These are phyloP conservation scores for Alethe castanea DNA, from an alignment of 2,113 vertebrate species.

Conservation along the genomic window DNA sequence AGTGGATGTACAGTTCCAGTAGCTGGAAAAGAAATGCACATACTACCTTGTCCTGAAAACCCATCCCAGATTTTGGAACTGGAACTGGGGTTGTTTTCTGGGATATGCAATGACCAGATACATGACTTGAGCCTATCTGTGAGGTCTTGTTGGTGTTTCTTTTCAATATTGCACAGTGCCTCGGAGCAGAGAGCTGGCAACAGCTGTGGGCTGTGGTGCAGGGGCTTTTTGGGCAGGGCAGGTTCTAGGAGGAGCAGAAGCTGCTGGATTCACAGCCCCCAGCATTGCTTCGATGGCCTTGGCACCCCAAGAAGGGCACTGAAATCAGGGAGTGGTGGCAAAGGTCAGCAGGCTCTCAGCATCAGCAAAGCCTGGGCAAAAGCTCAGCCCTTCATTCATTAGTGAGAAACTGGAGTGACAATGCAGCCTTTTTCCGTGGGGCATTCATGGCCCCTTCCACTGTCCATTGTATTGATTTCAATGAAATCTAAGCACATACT, in stretches of 20 bases:
- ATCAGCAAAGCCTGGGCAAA: background rate
- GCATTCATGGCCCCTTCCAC: background rate
- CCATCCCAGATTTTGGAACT: background rate
- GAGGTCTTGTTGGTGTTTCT: background rate
- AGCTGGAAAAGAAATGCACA: background rate
- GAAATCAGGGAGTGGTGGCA: background rate
- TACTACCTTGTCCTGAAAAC: background rate
- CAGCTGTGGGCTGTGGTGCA: accelerated
- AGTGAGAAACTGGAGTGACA: background rate
- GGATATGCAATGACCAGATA: background rate
- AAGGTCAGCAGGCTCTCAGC: conserved; percentile 46
- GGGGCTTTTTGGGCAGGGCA: background rate
- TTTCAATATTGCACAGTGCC: background rate
- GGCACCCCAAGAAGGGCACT: background rate
- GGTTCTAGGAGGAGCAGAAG: background rate
- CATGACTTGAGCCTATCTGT: accelerated
- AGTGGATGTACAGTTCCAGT: background rate
- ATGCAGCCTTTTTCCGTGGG: background rate
- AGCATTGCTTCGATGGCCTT: accelerated
- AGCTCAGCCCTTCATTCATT: conserved; percentile 22
- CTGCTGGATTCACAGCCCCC: background rate
- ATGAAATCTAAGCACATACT: background rate
- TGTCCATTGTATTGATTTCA: conserved; percentile 50
- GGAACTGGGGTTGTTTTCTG: background rate
- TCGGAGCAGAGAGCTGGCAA: background rate